phyloP scores from a whole-genome alignment of 2,797 vertebrate genomes.

The Gallinago nigripennis region DNA sequence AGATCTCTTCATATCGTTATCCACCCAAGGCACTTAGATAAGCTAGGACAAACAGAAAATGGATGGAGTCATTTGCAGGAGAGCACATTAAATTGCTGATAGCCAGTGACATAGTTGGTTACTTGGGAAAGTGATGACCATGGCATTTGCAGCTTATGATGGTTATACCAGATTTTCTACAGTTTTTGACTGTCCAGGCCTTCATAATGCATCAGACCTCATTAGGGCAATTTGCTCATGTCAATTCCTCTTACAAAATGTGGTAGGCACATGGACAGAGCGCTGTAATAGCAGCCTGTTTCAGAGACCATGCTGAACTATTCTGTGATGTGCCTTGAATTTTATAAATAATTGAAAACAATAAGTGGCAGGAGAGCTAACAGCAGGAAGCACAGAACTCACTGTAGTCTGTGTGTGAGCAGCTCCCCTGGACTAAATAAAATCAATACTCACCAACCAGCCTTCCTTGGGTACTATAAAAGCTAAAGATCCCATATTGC shows the following conservation, averaged over 20 bases:
- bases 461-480: constrained; percentile 60
- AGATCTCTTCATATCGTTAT: neutral
- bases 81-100: neutral
- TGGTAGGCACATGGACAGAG: neutral
- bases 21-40: neutral
- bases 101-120: neutral
- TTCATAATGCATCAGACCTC: neutral
- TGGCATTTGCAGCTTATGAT: neutral
- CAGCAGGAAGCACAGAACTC: constrained; percentile 42
- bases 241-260: constrained; percentile 45
- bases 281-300: constrained; percentile 24
- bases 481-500: constrained; percentile 68
- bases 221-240: constrained; percentile 48
- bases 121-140: neutral
- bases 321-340: constrained; percentile 50
- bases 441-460: constrained; percentile 62
- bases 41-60: neutral
- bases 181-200: neutral
- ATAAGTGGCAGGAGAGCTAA: constrained; percentile 56
- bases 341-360: constrained; percentile 72
- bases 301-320: constrained; percentile 11
- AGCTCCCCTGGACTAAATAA: constrained; percentile 61
- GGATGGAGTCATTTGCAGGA: neutral
- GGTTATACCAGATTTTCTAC: neutral
- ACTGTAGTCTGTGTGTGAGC: constrained; percentile 53